Conservation (phyloP, 2,797 vertebrate genomes). For the Eptatretus atami region DNA sequence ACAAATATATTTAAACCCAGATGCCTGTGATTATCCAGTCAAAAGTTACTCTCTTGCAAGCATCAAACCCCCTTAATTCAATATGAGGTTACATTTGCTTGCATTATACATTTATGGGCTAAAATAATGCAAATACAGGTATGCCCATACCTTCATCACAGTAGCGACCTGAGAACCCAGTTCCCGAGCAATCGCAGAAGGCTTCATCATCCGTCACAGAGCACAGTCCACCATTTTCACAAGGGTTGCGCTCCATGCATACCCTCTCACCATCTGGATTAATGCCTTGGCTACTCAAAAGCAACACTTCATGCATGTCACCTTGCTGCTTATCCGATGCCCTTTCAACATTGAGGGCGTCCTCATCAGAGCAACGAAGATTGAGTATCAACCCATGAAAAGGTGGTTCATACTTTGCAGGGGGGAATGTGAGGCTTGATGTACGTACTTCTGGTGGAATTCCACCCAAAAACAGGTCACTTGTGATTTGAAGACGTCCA, state of each 20-base stretch:
- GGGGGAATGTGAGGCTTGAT: constrained; percentile 60
- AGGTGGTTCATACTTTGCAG: constrained; percentile 57
- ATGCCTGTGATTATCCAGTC: no score
- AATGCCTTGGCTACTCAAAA: constrained; percentile 50
- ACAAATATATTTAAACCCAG: no score
- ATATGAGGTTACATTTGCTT: no score
- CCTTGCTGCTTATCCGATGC: background rate
- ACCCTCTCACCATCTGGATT: constrained; percentile 30
- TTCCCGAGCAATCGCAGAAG: constrained; percentile 42
- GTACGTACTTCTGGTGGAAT: constrained; percentile 63
- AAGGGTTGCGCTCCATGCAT: constrained; percentile 34
- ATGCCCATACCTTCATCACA: constrained; percentile 47
- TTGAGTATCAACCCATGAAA: constrained; percentile 48
- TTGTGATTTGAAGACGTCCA: constrained; percentile 12
- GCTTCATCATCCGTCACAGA: constrained; percentile 29
- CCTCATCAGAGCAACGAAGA: constrained; percentile 13
- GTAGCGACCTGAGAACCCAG: constrained; percentile 39
- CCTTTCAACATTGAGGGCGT: background rate
- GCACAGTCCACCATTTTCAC: constrained; percentile 33
- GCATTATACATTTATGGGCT: no score
- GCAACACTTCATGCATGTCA: constrained; percentile 15
- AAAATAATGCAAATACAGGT: no score
- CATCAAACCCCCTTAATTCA: no score
- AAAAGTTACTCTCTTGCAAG: no score
- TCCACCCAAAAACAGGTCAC: constrained; percentile 60